Base-by-base conservation (phyloP, 2,888 invertebrate genomes). In the Chrysina gloriosa region DNA sequence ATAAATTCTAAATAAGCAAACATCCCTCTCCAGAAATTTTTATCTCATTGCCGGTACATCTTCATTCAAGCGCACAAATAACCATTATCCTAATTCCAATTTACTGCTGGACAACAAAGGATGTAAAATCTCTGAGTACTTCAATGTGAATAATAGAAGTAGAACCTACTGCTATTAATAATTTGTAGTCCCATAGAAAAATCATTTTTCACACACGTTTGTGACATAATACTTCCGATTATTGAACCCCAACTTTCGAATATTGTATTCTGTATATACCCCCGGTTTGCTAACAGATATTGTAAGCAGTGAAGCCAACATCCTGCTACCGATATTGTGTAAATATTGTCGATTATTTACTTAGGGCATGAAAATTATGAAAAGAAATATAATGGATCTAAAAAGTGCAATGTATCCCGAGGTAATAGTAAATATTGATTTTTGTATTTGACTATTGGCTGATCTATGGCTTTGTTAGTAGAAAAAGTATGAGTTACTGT, bases 251-350 rank as follows among this genome's bases (percentile, higher is more conserved):
- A 68, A 61, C 68, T 45, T 77, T 69, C 58, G 50, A 68, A 76
- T 74, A 74, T 76, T 72, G 75, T 76, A 74, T 73, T 54, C 42
- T 42, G 42, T 61, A 61, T 42, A 52, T 63, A 50, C 54, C 68
- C 67, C 52, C 42, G 63, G 52, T 63, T 63, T 45, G 68, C 68
- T 68, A 68, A 63, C 68, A 72, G 76, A 77, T 77, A 77, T 76
- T 77, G 77, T 74, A 77, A 73, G 75, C 77, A 79, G 73, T 72
- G 75, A 74, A 77, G 78, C 78, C 74, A 74, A 80, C 78, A 77
- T 80, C 80, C 80, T 79, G 78, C 74, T 73, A 73, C 72, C 56
- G 50, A 70, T 65, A 68, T 63, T 68, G 67, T 65, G 68, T 68
- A 68, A 63, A 64, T 65, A 65, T 65, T 70, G 65, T 65, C 65